Percentiles rank a stretch among this genome's conserved stretches.
Conservation (phyloP, 2,113 vertebrate genomes). For the Bothrops jararaca region DNA sequence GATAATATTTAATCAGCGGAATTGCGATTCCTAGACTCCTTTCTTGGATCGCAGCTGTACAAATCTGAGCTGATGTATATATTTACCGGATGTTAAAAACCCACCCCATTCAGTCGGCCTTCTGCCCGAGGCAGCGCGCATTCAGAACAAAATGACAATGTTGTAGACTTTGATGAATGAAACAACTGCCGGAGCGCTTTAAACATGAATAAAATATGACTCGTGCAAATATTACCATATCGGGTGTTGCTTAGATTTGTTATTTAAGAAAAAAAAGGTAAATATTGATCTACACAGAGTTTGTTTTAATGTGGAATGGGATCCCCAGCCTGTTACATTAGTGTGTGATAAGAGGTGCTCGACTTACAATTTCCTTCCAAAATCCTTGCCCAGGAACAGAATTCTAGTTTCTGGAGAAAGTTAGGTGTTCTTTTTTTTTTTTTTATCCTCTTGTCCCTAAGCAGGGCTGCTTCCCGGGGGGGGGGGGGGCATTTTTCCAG, state of each 20-base stretch:
- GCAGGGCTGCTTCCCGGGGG: too few relatives aligned
- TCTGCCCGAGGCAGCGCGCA: background rate
- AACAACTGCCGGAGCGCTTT: background rate
- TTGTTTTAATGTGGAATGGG: background rate
- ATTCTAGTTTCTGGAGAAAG: too few relatives aligned
- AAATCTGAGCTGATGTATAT: background rate
- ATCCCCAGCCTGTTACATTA: background rate
- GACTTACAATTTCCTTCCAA: too few relatives aligned
- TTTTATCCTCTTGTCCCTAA: too few relatives aligned
- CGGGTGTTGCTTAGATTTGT: background rate
- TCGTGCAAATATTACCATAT: background rate
- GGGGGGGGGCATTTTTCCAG: fast-evolving
- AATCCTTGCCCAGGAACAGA: too few relatives aligned
- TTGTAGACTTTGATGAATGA: background rate
- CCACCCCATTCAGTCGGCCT: background rate
- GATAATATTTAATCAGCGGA: background rate
- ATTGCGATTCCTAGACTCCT: background rate
- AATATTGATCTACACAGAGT: background rate
- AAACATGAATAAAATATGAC: background rate
- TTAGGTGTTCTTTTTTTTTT: too few relatives aligned
- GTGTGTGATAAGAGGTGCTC: too few relatives aligned
- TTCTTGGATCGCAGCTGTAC: background rate
- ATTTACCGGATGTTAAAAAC: background rate
- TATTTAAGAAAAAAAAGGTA: background rate
- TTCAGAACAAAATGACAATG: background rate